A percentile compares a stretch with the other conserved stretches of the same genome.
These are phyloP conservation scores for Heteractis magnifica DNA, from an alignment of 92 coral and sea anemone species.

Conservation along the genomic window DNA sequence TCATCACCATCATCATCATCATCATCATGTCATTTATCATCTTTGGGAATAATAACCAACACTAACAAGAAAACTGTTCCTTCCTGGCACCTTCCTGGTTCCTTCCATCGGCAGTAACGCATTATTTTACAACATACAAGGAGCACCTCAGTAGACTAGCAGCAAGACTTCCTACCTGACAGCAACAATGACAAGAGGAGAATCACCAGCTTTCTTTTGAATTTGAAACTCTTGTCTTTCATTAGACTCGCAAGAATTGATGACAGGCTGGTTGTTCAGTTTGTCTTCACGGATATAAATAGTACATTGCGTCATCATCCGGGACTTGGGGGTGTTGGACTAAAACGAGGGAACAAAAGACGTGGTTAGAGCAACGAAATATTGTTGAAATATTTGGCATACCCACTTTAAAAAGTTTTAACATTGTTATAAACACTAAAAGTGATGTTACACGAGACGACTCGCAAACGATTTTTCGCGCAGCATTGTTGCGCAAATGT, in stretches of 20 bases:
- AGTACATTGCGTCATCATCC: not conserved
- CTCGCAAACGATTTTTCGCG: too few species aligned
- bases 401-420: too few species aligned
- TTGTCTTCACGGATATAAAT: not conserved
- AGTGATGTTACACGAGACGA: too few species aligned
- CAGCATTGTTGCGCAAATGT: too few species aligned
- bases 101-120: too few species aligned
- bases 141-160: not conserved
- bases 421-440: too few species aligned
- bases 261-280: not conserved
- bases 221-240: slow-evolving; percentile 9
- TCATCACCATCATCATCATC: too few species aligned
- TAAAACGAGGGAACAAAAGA: not conserved
- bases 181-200: not conserved
- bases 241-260: slow-evolving; percentile 14
- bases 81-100: too few species aligned
- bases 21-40: not conserved
- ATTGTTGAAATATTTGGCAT: not conserved
- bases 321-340: not conserved
- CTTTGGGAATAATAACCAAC: not conserved
- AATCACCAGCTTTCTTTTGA: not conserved
- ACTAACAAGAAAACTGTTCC: not conserved
- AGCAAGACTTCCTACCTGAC: not conserved
- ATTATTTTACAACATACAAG: too few species aligned
- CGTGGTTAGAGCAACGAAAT: not conserved